These are phyloP conservation scores for Macrosteles quadrilineatus DNA, from an alignment of 1,140 invertebrate genomes.

Conservation along the genomic window DNA sequence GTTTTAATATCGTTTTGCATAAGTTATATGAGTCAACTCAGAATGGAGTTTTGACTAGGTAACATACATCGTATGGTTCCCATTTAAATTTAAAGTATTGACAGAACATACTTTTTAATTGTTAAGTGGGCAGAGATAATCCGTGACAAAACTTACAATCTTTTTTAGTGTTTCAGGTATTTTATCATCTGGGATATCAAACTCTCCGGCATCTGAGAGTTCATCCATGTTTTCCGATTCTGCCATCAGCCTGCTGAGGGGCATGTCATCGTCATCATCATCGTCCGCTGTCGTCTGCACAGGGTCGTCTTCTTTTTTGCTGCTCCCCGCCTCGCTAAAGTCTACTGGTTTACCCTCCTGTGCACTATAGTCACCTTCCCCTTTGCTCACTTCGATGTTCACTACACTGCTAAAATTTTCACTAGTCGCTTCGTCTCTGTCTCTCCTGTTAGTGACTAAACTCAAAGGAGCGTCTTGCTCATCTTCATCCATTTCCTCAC, in stretches of 20 bases:
- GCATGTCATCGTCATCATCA: slow-evolving; percentile 34
- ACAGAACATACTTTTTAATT: no score
- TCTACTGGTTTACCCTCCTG: slow-evolving; percentile 44
- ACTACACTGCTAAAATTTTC: slow-evolving; percentile 7
- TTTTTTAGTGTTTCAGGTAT: slow-evolving; percentile 37
- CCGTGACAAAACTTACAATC: slow-evolving; percentile 28
- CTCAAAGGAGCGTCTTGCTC: slow-evolving; percentile 37
- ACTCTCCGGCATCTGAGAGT: no score
- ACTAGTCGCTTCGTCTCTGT: slow-evolving; percentile 19
- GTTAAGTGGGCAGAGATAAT: no score
- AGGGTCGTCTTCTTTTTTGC: slow-evolving; percentile 37
- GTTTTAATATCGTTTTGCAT: no score
- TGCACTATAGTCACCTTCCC: slow-evolving; percentile 37
- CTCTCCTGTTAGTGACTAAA: slow-evolving; percentile 48
- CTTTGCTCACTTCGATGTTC: slow-evolving; percentile 21
- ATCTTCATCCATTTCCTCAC: slow-evolving; percentile 45
- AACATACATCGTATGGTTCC: no score
- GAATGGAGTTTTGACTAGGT: no score
- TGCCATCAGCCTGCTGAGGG: slow-evolving; percentile 31
- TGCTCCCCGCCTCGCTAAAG: slow-evolving; percentile 34
- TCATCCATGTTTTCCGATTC: no score
- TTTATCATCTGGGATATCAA: slow-evolving; percentile 34
- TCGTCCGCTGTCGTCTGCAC: slow-evolving; percentile 39
- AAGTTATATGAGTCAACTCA: no score
- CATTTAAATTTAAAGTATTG: no score